Percentiles rank a stretch among this genome's conserved stretches.
Conservation (phyloP, 1,140 invertebrate genomes). For the Drosophila sturtevanti region DNA sequence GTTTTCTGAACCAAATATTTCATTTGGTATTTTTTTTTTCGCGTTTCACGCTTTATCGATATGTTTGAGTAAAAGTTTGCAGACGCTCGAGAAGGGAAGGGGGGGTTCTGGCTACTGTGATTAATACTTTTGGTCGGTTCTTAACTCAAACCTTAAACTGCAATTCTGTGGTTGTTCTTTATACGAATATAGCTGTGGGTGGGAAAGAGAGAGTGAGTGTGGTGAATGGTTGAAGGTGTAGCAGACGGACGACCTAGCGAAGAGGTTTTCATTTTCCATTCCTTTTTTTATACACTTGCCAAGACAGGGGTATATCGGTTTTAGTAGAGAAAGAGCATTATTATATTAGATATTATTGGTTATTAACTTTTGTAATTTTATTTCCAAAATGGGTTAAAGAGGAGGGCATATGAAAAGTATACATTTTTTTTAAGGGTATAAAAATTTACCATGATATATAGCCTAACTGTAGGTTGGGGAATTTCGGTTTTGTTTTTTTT, state of each 20-base stretch:
- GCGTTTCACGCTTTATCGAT: slow-evolving; percentile 36
- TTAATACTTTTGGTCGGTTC: slow-evolving; percentile 59
- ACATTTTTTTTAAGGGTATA: not conserved
- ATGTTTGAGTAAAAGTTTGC: slow-evolving; percentile 48
- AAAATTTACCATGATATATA: not conserved
- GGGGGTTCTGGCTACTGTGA: slow-evolving; percentile 36
- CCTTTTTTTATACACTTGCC: not conserved
- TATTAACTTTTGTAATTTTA: too few relatives aligned
- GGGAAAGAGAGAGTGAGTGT: slow-evolving; percentile 6
- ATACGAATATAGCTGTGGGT: too few relatives aligned
- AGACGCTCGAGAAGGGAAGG: slow-evolving; percentile 20
- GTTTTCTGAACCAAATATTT: slow-evolving; percentile 29
- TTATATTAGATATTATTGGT: too few relatives aligned
- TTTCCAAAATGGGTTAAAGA: too few relatives aligned
- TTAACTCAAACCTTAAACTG: slow-evolving; percentile 48
- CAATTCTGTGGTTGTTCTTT: slow-evolving; percentile 49
- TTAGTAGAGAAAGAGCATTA: too few relatives aligned
- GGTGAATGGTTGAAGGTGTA: too few relatives aligned
- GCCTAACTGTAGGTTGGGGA: not conserved
- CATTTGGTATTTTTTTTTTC: slow-evolving; percentile 6
- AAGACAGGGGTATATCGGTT: too few relatives aligned
- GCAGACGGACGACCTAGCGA: slow-evolving; percentile 21
- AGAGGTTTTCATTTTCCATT: slow-evolving; percentile 32
- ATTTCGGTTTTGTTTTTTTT: slow-evolving; percentile 1
- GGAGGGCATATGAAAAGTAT: too few relatives aligned